Evolutionary conservation across 2,797 vertebrate species (phyloP), one percentile per base, ranked within the genome.

Genomic region (Galago senegalensis): DNA sequence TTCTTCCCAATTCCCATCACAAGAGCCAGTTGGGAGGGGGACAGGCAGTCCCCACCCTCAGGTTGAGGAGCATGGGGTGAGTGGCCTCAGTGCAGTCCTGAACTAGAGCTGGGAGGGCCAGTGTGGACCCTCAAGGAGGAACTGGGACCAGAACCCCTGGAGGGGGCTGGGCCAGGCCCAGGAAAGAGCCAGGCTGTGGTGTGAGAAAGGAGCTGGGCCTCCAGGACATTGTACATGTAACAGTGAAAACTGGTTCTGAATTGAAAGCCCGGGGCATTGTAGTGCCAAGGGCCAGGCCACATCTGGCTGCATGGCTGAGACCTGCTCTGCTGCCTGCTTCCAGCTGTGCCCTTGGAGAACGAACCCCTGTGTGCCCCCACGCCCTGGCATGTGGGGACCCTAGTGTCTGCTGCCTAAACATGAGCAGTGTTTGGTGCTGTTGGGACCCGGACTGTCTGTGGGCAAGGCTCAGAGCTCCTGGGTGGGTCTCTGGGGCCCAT

Each of bases 341-440:
- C 31, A 0, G 13, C 79, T 1, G 27, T 34, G 67, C 81, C 5
- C 9, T 73, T 2, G 5, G 20, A 0, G 2, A 14, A 17, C n/a
- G 14, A 0, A 1, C 27, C 0, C 16, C 2, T 23, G 40, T 31
- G 40, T 0, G 0, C 85, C 40, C 5, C 0, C 14, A 4, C 4
- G 4, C 12, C 12, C 5, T 10, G 0, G 9, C 18, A 58, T 1
- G 0, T 0, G 0, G 29, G 8, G 4, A 0, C 12, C 5, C 79
- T n/a, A 23, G 9, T 5, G 29, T 58, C 67, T 7, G 23, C 8
- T 3, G 3, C 13, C 18, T 43, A 10, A 18, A 29, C 7, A 5
- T 20, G 3, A 46, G 10, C 11, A 0, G 85, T 43, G 18, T 29
- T 1, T 1, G 23, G 37, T 2, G 1, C 46, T 1, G 7, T 37